phyloP scores from a whole-genome alignment of 2,797 vertebrate genomes.

The Peromyscus aztecus region DNA sequence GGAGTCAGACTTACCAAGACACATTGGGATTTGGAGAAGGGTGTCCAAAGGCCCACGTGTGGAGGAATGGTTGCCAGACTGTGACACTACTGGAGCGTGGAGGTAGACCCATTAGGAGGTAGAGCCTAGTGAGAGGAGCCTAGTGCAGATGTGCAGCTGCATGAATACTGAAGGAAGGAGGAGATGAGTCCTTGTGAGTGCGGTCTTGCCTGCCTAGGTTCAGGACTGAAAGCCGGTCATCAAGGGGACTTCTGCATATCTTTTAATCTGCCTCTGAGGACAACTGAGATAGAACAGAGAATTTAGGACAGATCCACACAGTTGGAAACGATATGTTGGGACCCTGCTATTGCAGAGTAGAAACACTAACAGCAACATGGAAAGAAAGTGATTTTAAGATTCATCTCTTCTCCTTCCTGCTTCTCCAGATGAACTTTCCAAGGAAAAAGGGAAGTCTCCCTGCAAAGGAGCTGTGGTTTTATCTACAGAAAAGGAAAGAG shows the following conservation, averaged over 20 bases:
- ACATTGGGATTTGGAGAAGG: neutral
- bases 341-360: neutral
- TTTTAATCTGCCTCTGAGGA: neutral
- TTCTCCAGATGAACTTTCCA: neutral
- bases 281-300: rapidly evolving
- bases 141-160: neutral
- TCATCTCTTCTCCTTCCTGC: neutral
- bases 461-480: neutral
- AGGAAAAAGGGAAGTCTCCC: neutral
- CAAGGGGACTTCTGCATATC: neutral
- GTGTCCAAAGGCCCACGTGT: neutral
- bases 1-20: neutral
- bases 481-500: neutral
- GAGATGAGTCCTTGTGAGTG: rapidly evolving
- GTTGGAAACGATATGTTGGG: neutral
- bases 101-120: neutral
- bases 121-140: neutral
- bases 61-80: neutral
- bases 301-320: neutral
- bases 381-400: neutral
- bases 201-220: neutral
- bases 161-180: neutral
- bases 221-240: neutral
- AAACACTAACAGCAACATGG: neutral
- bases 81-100: neutral